Evolutionary conservation across 2,888 invertebrate species (phyloP).

Genomic region (Polydrusus pterygomalis): DNA sequence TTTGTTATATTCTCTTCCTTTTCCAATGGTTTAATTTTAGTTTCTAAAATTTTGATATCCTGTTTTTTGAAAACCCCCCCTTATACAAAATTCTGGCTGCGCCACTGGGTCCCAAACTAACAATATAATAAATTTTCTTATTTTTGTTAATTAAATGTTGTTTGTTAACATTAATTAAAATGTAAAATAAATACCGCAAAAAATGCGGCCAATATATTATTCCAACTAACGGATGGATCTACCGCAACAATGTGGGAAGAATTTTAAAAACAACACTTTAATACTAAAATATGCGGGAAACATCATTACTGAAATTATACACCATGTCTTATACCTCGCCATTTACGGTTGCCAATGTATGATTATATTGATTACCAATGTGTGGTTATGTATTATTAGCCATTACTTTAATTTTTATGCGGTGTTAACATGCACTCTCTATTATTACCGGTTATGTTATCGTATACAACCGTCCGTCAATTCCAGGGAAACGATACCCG

Average conservation of each 20-base stretch:
- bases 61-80: too few relatives aligned
- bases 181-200: too few relatives aligned
- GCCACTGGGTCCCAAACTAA: too few relatives aligned
- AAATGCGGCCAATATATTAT: too few relatives aligned
- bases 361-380: slow-evolving; percentile 33
- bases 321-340: slow-evolving; percentile 12
- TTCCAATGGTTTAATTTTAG: too few relatives aligned
- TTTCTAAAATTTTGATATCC: too few relatives aligned
- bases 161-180: too few relatives aligned
- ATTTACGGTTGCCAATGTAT: slow-evolving; percentile 25
- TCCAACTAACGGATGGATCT: neutral
- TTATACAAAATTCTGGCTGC: too few relatives aligned
- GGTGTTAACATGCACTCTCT: slow-evolving; percentile 40
- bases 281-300: slow-evolving; percentile 23
- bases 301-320: slow-evolving; percentile 36
- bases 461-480: slow-evolving; percentile 28
- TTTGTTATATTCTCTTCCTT: too few relatives aligned
- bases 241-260: slow-evolving; percentile 15
- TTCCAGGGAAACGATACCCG: slow-evolving; percentile 28
- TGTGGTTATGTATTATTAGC: slow-evolving; percentile 35
- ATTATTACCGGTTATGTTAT: slow-evolving; percentile 34
- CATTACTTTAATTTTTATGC: slow-evolving; percentile 49
- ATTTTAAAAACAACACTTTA: slow-evolving; percentile 18
- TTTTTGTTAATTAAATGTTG: too few relatives aligned
- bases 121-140: too few relatives aligned